Evolutionary conservation across 2,888 invertebrate genomes (phyloP), one percentile per base, ranked within the genome.

Genomic region (Elegia similella): DNA sequence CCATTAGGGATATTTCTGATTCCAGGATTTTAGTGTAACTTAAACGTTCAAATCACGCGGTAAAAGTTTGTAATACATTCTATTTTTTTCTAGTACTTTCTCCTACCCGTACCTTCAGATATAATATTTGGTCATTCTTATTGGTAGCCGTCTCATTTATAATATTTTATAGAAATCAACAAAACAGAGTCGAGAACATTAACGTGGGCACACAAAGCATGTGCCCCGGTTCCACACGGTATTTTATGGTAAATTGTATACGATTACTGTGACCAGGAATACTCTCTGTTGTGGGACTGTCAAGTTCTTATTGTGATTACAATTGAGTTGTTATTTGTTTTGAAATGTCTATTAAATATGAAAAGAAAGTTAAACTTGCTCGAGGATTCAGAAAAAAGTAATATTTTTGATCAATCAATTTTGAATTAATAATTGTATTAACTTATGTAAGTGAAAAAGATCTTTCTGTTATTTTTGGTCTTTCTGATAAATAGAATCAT

Each of bases 111-210:
- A 68, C 78, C 53, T 30, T 17, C 59, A 71, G 71, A 73, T 75
- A 84, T 79, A 84, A 87, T 88, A 86, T 90, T 90, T 88, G 90
- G 89, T 88, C 87, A 89, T 87, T 88, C 82, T 85, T 87, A 87
- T 88, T 90, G 86, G 90, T 90, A 91, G 91, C 91, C 84, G 80
- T 88, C 88, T 83, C 88, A 83, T 89, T 90, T 88, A 90, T 89
- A 89, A 90, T 87, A 90, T 88, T 90, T 91, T 88, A 89, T 86
- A 90, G 91, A 90, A 91, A 90, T 90, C 91, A 91, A 90, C 91
- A 88, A 90, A 87, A 90, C 86, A 84, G 78, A 86, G 77, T 78
- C 73, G 85, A 76, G 80, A 84, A 88, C 88, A 88, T 90, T 88
- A 88, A 86, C 80, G 75, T 84, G 66, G 73, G 72, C 68, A 78